Conservation (phyloP, 2,888 invertebrate species). For the Bellardia pandia region DNA sequence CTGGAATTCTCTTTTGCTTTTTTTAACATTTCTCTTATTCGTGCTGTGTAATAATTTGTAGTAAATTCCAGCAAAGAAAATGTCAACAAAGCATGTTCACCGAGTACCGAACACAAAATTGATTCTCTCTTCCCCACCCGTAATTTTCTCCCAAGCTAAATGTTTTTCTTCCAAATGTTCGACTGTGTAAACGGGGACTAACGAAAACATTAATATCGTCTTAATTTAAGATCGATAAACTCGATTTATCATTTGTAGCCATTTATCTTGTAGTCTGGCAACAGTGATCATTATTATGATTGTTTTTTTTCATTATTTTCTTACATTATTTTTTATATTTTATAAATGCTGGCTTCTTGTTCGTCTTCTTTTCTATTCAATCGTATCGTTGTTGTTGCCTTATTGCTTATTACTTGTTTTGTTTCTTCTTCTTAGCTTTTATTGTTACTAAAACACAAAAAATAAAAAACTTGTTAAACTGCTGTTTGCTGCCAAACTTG, state of each 20-base stretch:
- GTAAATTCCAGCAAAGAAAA: too few relatives aligned
- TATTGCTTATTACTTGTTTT: constrained; percentile 45
- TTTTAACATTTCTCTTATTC: too few relatives aligned
- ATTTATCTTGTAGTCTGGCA: constrained; percentile 30
- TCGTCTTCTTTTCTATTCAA: constrained; percentile 37
- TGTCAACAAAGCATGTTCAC: too few relatives aligned
- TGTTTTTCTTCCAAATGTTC: too few relatives aligned
- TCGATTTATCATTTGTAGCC: neutral
- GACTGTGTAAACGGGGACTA: too few relatives aligned
- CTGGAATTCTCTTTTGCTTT: too few relatives aligned
- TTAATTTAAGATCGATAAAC: too few relatives aligned
- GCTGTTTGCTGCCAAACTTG: constrained; percentile 70
- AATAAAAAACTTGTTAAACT: constrained; percentile 66
- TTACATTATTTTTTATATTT: constrained; percentile 26
- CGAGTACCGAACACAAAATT: too few relatives aligned
- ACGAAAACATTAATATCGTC: too few relatives aligned
- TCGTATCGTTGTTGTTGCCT: constrained; percentile 19
- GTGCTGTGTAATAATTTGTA: too few relatives aligned
- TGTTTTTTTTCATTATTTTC: constrained; percentile 10
- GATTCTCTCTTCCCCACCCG: too few relatives aligned
- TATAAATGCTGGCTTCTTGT: constrained; percentile 16
- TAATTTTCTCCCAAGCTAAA: too few relatives aligned
- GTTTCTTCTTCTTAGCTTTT: constrained; percentile 45
- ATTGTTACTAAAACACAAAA: constrained; percentile 59
- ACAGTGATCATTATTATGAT: constrained; percentile 2